Conservation (phyloP, 2,113 vertebrate genomes). For the Seriola aureovittata region DNA sequence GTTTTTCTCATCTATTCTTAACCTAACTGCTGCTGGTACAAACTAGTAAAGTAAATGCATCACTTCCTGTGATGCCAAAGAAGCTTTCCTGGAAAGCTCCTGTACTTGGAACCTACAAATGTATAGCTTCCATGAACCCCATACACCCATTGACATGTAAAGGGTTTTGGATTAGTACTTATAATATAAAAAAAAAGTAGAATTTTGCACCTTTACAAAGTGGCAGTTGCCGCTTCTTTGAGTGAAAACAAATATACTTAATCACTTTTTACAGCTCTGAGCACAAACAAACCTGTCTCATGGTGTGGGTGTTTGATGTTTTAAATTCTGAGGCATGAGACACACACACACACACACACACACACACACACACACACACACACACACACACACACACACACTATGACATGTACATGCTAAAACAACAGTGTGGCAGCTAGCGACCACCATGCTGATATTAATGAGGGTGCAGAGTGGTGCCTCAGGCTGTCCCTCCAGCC, state of each 20-base stretch:
- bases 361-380: constrained; percentile 7
- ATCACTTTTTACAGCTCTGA: background rate
- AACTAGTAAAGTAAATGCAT: background rate
- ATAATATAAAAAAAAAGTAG: background rate
- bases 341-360: no score
- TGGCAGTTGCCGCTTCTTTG: background rate
- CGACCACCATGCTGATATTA: constrained; percentile 68
- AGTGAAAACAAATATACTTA: constrained; percentile 2
- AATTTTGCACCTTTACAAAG: background rate
- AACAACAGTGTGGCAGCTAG: constrained; percentile 59
- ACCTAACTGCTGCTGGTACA: background rate
- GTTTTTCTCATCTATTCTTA: background rate
- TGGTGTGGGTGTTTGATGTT: no score
- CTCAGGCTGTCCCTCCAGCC: constrained; percentile 70
- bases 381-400: constrained; percentile 25
- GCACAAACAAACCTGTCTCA: constrained; percentile 14
- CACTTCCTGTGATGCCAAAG: background rate
- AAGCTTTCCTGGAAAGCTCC: background rate
- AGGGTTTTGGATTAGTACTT: background rate
- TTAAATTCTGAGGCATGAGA: no score
- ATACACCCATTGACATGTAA: background rate
- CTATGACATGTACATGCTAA: constrained; percentile 5
- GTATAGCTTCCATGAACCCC: background rate
- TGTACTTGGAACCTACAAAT: background rate
- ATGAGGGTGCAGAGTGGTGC: constrained; percentile 68